These are phyloP conservation scores for Eupithecia dodoneata DNA, from an alignment of 2,888 invertebrate genomes.

Conservation along the genomic window DNA sequence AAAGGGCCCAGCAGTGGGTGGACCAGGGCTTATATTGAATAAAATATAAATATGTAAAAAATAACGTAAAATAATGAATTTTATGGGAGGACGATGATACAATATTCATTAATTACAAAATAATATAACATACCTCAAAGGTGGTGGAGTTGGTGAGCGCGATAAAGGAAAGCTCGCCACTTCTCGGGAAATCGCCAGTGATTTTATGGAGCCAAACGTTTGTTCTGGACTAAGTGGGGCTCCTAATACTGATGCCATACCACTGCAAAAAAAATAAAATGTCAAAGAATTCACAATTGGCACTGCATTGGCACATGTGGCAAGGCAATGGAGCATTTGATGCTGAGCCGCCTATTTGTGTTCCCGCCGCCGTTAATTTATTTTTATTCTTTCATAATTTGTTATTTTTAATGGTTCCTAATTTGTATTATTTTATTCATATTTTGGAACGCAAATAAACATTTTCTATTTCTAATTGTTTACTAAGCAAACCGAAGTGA, in stretches of 20 bases:
- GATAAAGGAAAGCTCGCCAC: constrained; percentile 91
- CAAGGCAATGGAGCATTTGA: too few relatives aligned
- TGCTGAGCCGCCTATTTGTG: too few relatives aligned
- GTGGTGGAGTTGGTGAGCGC: constrained; percentile 89
- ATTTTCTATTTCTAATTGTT: background rate
- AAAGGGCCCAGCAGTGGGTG: too few relatives aligned
- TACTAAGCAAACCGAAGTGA: background rate
- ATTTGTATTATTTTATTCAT: too few relatives aligned
- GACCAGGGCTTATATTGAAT: too few relatives aligned
- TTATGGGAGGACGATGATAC: background rate
- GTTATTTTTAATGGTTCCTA: too few relatives aligned
- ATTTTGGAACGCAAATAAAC: too few relatives aligned
- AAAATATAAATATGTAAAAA: too few relatives aligned
- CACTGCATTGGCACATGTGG: too few relatives aligned
- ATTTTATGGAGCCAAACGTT: constrained; percentile 89
- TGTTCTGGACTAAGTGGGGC: constrained; percentile 89
- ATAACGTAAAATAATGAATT: background rate
- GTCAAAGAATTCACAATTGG: background rate
- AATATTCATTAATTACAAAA: background rate
- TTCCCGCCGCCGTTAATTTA: too few relatives aligned
- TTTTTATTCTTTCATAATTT: too few relatives aligned
- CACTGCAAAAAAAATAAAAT: constrained; percentile 75
- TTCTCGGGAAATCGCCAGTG: constrained; percentile 88
- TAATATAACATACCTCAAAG: constrained; percentile 69
- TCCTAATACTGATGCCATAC: constrained; percentile 86